Evolutionary conservation across 2,888 invertebrate species (phyloP), one percentile per base, ranked within the genome.

Genomic region (Tenthredo notha): DNA sequence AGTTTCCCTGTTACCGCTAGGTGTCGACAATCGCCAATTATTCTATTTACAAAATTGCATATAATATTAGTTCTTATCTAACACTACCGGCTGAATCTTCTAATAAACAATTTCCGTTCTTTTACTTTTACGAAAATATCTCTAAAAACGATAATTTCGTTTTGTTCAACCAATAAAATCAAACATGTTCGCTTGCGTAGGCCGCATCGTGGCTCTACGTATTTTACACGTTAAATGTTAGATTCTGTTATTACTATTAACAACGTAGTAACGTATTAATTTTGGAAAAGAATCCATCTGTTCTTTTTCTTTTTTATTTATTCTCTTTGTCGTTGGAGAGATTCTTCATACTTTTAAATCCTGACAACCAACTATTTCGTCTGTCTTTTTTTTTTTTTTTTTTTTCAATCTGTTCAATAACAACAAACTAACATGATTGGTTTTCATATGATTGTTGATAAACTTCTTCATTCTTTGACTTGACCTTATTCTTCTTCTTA

Each of bases 221-320:
- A 83, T 83, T 47, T 83, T 67, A 67, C 83, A 83, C 18, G 83
- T 67, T 33, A 65, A 83, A 83, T 83, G 83, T 83, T 47, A 43
- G 83, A 33, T 83, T 83, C 43, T 80, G 18, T 80, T 21, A 29
- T 77, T 33, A 50, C 37, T 2, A 74, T 21, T 6, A 33, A 70
- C 29, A 37, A 43, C 25, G 74, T 25, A 25, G 1, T 47, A 12
- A 15, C 25, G 21, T 25, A 43, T 5, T 47, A 9, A 74, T 43
- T 25, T 18, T 50, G 0, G 18, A 18, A 50, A n/a, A 50, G n/a
- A 50, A 43, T 3, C 0, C 10, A 43, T 43, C 18, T 2, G 2
- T 5, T 18, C 18, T 5, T 18, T 43, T 50, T 7, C 2, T 50
- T 50, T 18, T 4, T 50, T 1, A 50, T n/a, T 18, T n/a, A 50